These are phyloP conservation scores for Aspiorhynchus laticeps DNA, from an alignment of 2,113 vertebrate species.

Conservation along the genomic window DNA sequence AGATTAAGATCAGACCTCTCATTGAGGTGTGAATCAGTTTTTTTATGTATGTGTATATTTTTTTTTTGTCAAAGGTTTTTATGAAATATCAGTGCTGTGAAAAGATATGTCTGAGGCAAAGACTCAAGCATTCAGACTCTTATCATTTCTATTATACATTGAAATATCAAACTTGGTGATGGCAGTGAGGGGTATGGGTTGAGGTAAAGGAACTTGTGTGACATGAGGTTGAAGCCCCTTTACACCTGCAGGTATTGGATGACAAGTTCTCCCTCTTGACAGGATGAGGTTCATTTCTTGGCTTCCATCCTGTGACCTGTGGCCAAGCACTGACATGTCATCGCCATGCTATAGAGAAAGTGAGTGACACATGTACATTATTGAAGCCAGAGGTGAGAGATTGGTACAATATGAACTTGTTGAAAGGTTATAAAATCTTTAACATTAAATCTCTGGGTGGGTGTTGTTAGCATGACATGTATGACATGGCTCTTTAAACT, in stretches of 20 bases:
- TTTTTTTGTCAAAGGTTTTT: neutral
- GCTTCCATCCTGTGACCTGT: neutral
- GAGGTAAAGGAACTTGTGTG: neutral
- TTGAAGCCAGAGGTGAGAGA: neutral
- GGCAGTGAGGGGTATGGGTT: neutral
- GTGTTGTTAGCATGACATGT: slow-evolving; percentile 8
- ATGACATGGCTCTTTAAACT: slow-evolving; percentile 8
- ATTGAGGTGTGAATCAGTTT: neutral
- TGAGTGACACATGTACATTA: neutral
- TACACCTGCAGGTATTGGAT: slow-evolving; percentile 3
- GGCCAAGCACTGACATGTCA: slow-evolving; percentile 9
- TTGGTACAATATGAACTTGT: neutral
- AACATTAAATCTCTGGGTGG: slow-evolving; percentile 13
- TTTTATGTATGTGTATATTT: neutral
- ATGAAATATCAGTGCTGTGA: neutral
- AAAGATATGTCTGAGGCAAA: neutral
- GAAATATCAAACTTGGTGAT: neutral
- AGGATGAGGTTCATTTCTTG: neutral
- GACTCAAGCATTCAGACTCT: neutral
- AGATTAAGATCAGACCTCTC: neutral
- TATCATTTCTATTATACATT: neutral
- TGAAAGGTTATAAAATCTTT: neutral
- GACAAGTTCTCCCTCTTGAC: neutral
- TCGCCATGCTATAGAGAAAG: neutral
- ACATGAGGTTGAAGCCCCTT: neutral